These are phyloP conservation scores for Rhinopithecus roxellana DNA, from an alignment of 2,113 vertebrate species.

Conservation along the genomic window DNA sequence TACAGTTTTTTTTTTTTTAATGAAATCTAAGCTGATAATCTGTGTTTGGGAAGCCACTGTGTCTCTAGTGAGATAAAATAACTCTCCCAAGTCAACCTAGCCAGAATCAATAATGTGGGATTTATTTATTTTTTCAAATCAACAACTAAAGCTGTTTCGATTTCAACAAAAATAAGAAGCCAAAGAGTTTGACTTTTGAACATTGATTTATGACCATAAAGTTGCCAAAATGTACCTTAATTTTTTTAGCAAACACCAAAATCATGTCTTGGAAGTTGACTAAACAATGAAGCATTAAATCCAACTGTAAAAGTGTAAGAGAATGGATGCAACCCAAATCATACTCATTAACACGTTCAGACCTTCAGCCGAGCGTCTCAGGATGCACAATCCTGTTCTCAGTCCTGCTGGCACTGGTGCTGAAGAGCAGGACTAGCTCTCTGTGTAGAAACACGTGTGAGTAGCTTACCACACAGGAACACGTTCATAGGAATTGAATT, in stretches of 20 bases:
- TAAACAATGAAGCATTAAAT: background rate
- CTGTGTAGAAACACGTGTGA: background rate
- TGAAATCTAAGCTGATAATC: background rate
- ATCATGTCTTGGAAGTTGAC: background rate
- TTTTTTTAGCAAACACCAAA: background rate
- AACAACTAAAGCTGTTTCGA: background rate
- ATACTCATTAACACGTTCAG: background rate
- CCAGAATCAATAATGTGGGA: too few relatives aligned
- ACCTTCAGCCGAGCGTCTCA: rapidly evolving
- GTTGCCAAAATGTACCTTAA: background rate
- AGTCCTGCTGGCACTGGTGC: rapidly evolving
- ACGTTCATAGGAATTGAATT: background rate
- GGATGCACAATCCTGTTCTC: background rate
- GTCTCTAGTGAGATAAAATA: background rate
- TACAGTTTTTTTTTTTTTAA: background rate
- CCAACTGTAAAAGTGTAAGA: background rate
- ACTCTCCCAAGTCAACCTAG: rapidly evolving
- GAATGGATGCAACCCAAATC: background rate
- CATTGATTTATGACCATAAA: background rate
- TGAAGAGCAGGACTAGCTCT: background rate
- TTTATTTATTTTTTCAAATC: background rate
- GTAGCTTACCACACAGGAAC: background rate
- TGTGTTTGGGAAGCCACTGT: background rate
- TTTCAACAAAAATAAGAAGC: background rate
- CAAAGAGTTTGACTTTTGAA: background rate